Evolutionary conservation across 2,888 invertebrate genomes (phyloP).

Genomic region (Drosophila falleni): DNA sequence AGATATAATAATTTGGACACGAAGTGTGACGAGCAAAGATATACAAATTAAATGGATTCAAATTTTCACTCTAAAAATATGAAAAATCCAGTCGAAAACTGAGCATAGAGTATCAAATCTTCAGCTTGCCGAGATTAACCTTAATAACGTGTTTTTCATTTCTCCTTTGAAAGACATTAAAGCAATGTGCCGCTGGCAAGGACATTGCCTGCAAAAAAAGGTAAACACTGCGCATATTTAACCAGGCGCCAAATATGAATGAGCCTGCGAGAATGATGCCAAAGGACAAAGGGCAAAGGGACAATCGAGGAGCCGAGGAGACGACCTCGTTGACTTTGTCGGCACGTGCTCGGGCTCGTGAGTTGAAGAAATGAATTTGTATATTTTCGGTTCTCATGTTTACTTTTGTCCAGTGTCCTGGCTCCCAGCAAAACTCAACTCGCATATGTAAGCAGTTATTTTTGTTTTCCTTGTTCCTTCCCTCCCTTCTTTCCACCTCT

Average conservation of each 20-base stretch:
- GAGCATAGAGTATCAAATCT: background rate
- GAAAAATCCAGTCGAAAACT: too few relatives aligned
- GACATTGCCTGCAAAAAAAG: slow-evolving; percentile 60
- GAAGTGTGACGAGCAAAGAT: too few relatives aligned
- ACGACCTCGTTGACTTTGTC: slow-evolving; percentile 76
- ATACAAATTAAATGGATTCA: too few relatives aligned
- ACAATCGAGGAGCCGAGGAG: background rate
- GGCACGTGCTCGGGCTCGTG: slow-evolving; percentile 58
- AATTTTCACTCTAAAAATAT: too few relatives aligned
- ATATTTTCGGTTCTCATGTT: slow-evolving; percentile 25
- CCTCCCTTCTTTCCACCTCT: slow-evolving; percentile 13
- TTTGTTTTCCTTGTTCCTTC: slow-evolving; percentile 28
- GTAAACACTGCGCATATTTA: slow-evolving; percentile 68
- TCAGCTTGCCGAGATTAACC: slow-evolving; percentile 1
- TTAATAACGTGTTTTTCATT: background rate
- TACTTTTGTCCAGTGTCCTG: slow-evolving; percentile 44
- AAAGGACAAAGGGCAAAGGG: slow-evolving; percentile 18
- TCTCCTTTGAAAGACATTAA: slow-evolving; percentile 28
- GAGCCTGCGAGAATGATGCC: slow-evolving; percentile 48
- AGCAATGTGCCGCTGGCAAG: slow-evolving; percentile 56
- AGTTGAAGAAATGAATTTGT: slow-evolving; percentile 47
- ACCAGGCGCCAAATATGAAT: slow-evolving; percentile 59
- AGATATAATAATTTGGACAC: too few relatives aligned
- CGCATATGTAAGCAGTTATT: slow-evolving; percentile 62
- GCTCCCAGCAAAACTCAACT: slow-evolving; percentile 31